Conservation (phyloP, 1,140 invertebrate species). For the Drosophila gunungcola region DNA sequence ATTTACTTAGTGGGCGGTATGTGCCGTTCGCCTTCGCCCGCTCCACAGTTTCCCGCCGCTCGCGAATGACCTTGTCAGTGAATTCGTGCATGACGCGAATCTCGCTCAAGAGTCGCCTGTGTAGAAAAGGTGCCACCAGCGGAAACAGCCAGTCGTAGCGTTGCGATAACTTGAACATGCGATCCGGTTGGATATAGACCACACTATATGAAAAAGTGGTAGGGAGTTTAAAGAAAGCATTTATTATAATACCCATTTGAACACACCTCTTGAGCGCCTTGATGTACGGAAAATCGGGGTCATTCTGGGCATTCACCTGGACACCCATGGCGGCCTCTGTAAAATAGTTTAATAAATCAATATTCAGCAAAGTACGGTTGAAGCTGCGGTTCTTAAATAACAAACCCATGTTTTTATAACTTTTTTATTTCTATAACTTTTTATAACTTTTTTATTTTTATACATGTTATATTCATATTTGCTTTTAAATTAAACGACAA, state of each 20-base stretch:
- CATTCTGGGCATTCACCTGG: slow-evolving; percentile 87
- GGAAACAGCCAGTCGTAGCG: slow-evolving; percentile 67
- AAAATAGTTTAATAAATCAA: slow-evolving; percentile 19
- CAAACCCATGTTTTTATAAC: too few species aligned
- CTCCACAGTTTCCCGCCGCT: slow-evolving; percentile 54
- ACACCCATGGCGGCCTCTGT: slow-evolving; percentile 90
- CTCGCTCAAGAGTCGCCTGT: slow-evolving; percentile 51
- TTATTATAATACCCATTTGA: too few species aligned
- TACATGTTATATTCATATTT: too few species aligned
- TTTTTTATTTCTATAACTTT: too few species aligned
- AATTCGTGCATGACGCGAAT: slow-evolving; percentile 74
- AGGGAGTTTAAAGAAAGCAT: not conserved
- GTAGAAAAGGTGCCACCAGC: slow-evolving; percentile 40
- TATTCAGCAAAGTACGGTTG: not conserved
- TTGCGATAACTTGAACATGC: slow-evolving; percentile 63
- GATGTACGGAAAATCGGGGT: slow-evolving; percentile 87
- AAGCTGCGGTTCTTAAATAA: too few species aligned
- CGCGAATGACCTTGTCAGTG: slow-evolving; percentile 74
- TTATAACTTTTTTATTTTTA: too few species aligned
- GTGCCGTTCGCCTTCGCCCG: slow-evolving; percentile 58
- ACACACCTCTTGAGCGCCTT: slow-evolving; percentile 86
- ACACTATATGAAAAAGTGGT: slow-evolving; percentile 25
- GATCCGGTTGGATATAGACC: slow-evolving; percentile 66
- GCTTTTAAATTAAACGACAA: too few species aligned
- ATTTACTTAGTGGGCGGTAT: slow-evolving; percentile 64